A percentile compares a stretch with the other conserved stretches of the same genome.
phyloP scores from a whole-genome alignment of 2,888 invertebrate genomes.

The Tiliacea citrago region DNA sequence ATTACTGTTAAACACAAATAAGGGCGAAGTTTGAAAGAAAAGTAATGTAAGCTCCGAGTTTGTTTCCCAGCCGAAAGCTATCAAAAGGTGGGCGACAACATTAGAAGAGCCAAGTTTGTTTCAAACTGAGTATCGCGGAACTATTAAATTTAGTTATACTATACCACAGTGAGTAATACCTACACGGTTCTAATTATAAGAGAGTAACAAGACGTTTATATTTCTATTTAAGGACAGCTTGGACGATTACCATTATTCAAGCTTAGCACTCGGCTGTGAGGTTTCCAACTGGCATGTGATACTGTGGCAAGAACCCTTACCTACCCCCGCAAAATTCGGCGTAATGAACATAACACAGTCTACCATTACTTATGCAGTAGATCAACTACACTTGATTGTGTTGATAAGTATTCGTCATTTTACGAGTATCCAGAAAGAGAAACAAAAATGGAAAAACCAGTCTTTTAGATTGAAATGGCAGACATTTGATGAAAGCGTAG shows the following conservation, averaged over 20 bases:
- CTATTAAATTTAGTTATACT: slow-evolving; percentile 12
- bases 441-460: slow-evolving; percentile 1
- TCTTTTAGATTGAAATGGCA: slow-evolving; percentile 10
- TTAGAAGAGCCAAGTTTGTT: slow-evolving; percentile 50
- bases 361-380: slow-evolving; percentile 8
- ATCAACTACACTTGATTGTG: slow-evolving; percentile 20
- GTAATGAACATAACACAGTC: slow-evolving; percentile 13
- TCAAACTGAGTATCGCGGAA: slow-evolving; percentile 46
- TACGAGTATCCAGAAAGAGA: background rate
- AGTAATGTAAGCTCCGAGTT: slow-evolving; percentile 67
- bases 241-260: slow-evolving; percentile 1
- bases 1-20: slow-evolving; percentile 65
- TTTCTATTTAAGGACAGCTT: background rate
- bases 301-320: background rate
- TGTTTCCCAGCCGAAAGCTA: slow-evolving; percentile 56
- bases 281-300: background rate
- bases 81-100: slow-evolving; percentile 56
- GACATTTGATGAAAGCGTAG: slow-evolving; percentile 27
- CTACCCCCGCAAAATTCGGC: background rate
- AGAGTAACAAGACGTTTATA: background rate
- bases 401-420: slow-evolving; percentile 13
- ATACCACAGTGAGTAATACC: slow-evolving; percentile 17
- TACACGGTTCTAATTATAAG: background rate
- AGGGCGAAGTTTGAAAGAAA: slow-evolving; percentile 65
- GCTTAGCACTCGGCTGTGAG: background rate